phyloP scores from a whole-genome alignment of 2,797 vertebrate species.

The Labeo calbasu region DNA sequence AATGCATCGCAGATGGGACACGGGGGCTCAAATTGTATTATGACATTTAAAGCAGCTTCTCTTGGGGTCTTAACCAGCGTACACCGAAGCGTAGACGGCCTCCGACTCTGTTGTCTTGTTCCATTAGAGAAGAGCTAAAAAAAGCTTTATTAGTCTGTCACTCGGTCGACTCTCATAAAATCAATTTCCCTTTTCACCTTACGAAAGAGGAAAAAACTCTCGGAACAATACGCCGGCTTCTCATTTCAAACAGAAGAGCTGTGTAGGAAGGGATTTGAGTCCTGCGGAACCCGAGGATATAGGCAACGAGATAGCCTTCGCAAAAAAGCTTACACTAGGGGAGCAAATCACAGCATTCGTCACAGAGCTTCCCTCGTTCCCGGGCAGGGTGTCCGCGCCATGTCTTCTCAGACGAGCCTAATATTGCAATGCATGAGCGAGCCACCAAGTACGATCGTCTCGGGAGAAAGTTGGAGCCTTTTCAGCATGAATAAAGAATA shows the following conservation, averaged over 20 bases:
- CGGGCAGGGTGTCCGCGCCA: constrained; percentile 4
- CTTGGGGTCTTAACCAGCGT: background rate
- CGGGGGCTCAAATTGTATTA: background rate
- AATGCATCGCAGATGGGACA: background rate
- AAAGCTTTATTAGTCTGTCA: constrained; percentile 48
- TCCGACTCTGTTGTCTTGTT: constrained; percentile 26
- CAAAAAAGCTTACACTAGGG: constrained; percentile 56
- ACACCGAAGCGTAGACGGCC: background rate
- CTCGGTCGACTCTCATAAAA: constrained; percentile 49
- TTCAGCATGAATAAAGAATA: background rate
- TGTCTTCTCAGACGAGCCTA: constrained; percentile 11
- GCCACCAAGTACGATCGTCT: constrained; percentile 31
- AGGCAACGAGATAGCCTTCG: constrained; percentile 49
- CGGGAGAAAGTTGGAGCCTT: constrained; percentile 17
- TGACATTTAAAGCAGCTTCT: constrained; percentile 9
- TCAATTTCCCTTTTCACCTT: constrained; percentile 48
- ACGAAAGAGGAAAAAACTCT: constrained; percentile 25
- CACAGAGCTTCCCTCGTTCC: constrained; percentile 58
- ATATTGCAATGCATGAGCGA: background rate
- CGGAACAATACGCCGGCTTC: constrained; percentile 37
- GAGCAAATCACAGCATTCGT: constrained; percentile 62
- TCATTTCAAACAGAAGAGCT: constrained; percentile 55
- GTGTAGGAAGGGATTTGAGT: constrained; percentile 63
- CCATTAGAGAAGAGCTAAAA: constrained; percentile 37
- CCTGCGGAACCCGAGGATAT: constrained; percentile 46